Evolutionary conservation across 2,113 vertebrate species (phyloP), one percentile per base, ranked within the genome.

Genomic region (Eleginops maclovinus): DNA sequence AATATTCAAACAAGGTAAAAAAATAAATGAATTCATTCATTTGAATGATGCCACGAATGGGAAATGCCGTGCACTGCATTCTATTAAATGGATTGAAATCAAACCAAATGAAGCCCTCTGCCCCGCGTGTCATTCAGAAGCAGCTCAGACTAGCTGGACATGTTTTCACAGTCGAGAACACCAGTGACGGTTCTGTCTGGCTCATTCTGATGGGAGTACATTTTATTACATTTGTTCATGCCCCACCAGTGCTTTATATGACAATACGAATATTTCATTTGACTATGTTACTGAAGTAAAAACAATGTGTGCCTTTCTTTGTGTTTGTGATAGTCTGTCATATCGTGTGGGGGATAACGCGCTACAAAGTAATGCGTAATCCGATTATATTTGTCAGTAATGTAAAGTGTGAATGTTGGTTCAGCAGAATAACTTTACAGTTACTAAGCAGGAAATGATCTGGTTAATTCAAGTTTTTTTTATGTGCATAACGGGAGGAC

Each of bases 1-100:
- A 93, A 95, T 92, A 95, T 91, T 84, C 91, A 95, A 94, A 95
- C 94, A 95, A 93, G 9, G 94, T 95, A 95, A 95, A 96, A n/a
- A n/a, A 96, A 96, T 94, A 71, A 95, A 95, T 82, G 91, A 94
- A 94, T 94, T 75, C 92, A 95, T 71, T 58, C 58, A 93, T 96
- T 95, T 94, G 96, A 95, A 96, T 93, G 93, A 93, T 89, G 92
- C 94, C 93, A 93, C 91, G 94, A 94, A 95, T 95, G 92, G 95
- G 90, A 94, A 94, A 95, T 94, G 94, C 94, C 96, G 94, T 95
- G 94, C 93, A 94, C 90, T 89, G 90, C 93, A 93, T 67, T 72
- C 46, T 47, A 22, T 51, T 71, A 60, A 72, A 65, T 17, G 16
- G 44, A 56, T 3, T 51, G 8, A 75, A 78, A 75, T 49, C 22